Evolutionary conservation across 2,797 vertebrate species (phyloP), one percentile per base, ranked within the genome.

Genomic region (Cetoscarus ocellatus): DNA sequence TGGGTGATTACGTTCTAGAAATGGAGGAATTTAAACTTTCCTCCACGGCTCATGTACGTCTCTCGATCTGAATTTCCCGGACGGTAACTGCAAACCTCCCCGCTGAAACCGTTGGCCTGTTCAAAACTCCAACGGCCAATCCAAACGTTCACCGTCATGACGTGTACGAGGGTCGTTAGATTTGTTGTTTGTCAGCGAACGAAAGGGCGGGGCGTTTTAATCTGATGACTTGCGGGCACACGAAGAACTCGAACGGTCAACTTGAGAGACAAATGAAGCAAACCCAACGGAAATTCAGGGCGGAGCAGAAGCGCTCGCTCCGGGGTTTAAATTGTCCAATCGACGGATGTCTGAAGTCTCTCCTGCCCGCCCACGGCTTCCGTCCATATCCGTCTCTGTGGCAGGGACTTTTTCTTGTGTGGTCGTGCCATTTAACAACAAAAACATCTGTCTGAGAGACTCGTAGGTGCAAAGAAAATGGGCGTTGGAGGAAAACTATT

Each of bases 21-120:
- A 68, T 5, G 0, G 44, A 40, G 0, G 0, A 10, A 10, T 18
- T 47, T 5, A 8, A 5, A 11, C n/a, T 47, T 68, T 27, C 4
- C 8, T 48, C 34, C 11, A 4, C 11, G 17, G 44, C 13, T 75
- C 45, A 48, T 35, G 39, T 68, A 66, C 8, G 35, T 43, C 7
- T 0, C 0, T 0, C n/a, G 7, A 1, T 3, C 7, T 6, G 13
- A 18, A 60, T 1, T 5, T 19, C 54, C 27, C 7, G 43, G 8
- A 57, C 52, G 3, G 35, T 56, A 67, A 56, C 57, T 34, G 61
- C 38, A 0, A 10, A 11, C 7, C 54, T 51, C 9, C 54, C 83
- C 88, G 89, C 90, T 91, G 85, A 90, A 91, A 91, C 87, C 67
- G 88, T 90, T 91, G 83, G 67, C 71, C 48, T 12, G 5, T 91